Percentiles rank a stretch among this genome's conserved stretches.
Evolutionary conservation across 2,797 vertebrate species (phyloP).

Genomic region (Lateolabrax maculatus): DNA sequence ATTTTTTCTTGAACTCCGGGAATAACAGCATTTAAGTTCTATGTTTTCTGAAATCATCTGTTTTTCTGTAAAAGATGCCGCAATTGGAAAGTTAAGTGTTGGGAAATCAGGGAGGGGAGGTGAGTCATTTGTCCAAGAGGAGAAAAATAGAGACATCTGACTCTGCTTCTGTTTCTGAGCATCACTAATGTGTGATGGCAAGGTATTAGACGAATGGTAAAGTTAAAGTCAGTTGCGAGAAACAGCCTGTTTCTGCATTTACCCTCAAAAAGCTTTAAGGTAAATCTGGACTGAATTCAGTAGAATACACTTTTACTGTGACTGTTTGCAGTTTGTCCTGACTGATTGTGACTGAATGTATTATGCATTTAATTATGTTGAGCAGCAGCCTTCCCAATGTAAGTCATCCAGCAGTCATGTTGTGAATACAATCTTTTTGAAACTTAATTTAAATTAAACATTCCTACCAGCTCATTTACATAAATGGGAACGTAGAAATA

Average conservation of each 20-base stretch:
- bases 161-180: not conserved
- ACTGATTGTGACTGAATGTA: not conserved
- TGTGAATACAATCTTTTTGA: not conserved
- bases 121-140: conserved; percentile 21
- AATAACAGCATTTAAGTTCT: not conserved
- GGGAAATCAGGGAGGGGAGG: not conserved
- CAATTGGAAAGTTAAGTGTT: conserved; percentile 26
- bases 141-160: not conserved
- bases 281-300: not conserved
- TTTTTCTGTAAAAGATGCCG: not conserved
- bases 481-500: not conserved
- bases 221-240: not conserved
- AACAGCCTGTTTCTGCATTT: not conserved
- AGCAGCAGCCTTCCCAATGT: not conserved
- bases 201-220: not conserved
- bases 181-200: not conserved
- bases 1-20: not conserved
- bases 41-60: not conserved
- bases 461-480: not conserved
- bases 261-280: not conserved
- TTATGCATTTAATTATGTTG: not conserved
- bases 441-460: not conserved
- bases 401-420: not conserved
- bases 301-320: not conserved
- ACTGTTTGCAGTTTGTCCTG: not conserved